phyloP scores from a whole-genome alignment of 2,797 vertebrate genomes.

The Harpagifer antarcticus region DNA sequence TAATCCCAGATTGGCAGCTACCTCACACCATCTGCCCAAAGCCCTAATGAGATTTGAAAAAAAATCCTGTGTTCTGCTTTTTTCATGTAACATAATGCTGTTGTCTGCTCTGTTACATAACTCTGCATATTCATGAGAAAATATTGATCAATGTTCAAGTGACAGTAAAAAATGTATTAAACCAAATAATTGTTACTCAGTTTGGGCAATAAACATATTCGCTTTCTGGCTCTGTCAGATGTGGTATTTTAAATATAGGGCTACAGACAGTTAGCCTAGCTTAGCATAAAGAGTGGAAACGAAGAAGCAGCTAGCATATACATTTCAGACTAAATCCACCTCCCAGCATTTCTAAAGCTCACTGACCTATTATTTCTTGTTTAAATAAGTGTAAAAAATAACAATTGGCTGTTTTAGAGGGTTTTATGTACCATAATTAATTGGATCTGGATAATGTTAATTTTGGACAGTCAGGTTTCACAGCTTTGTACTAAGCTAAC shows the following conservation, averaged over 20 bases:
- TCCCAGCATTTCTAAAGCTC: no score
- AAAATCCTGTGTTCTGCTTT: constrained; percentile 1
- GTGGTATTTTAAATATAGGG: not conserved
- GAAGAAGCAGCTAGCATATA: not conserved
- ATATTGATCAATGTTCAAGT: not conserved
- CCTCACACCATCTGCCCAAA: constrained; percentile 23
- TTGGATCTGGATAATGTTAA: not conserved
- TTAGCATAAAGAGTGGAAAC: not conserved
- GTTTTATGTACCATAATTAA: not conserved
- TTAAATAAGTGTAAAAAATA: not conserved
- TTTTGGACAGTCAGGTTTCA: no score
- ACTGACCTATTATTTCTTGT: not conserved
- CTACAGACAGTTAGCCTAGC: not conserved
- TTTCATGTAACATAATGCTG: not conserved
- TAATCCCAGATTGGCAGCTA: constrained; percentile 21
- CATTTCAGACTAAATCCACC: not conserved
- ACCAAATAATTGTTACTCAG: not conserved
- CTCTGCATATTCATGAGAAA: constrained; percentile 3
- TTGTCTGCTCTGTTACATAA: not conserved
- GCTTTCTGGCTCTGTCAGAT: not conserved
- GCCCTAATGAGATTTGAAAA: constrained; percentile 3
- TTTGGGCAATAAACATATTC: not conserved
- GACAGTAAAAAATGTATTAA: not conserved
- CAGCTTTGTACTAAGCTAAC: not conserved
- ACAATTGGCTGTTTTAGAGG: not conserved